A percentile compares a stretch with the other conserved stretches of the same genome.
Conservation (phyloP, 2,888 invertebrate species). For the Antitype chi region DNA sequence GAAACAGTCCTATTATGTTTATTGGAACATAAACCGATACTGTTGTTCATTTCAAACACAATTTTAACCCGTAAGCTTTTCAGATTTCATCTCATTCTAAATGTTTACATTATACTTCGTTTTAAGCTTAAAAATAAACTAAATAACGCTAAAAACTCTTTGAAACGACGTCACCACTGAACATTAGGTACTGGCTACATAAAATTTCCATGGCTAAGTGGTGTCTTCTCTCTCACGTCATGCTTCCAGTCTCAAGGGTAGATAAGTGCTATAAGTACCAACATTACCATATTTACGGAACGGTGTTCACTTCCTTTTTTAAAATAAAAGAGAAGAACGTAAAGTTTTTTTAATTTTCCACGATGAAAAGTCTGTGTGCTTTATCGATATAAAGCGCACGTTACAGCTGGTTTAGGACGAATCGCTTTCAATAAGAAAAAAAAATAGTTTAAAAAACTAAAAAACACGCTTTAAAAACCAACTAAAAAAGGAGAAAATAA, state of each 20-base stretch:
- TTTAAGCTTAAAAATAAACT: constrained; percentile 19
- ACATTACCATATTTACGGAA: constrained; percentile 60
- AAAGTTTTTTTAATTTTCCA: background rate
- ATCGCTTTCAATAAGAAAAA: background rate
- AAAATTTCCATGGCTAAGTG: constrained; percentile 59
- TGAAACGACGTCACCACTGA: constrained; percentile 18
- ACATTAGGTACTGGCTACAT: constrained; percentile 38
- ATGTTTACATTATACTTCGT: background rate
- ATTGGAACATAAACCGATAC: constrained; percentile 29
- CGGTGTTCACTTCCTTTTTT: constrained; percentile 28
- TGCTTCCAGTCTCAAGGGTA: constrained; percentile 51
- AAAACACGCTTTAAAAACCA: too few species aligned
- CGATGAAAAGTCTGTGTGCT: background rate
- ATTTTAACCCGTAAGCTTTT: constrained; percentile 16
- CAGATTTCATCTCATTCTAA: background rate
- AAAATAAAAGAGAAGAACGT: background rate
- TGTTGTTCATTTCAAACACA: constrained; percentile 17
- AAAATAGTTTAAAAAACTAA: too few species aligned
- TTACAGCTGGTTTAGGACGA: background rate
- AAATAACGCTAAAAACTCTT: constrained; percentile 11
- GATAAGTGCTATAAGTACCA: constrained; percentile 23
- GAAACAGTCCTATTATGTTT: constrained; percentile 11
- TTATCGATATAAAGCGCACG: background rate
- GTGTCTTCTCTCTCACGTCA: constrained; percentile 41
- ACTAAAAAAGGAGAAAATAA: too few species aligned